These are phyloP conservation scores for Zaprionus camerounensis DNA, from an alignment of 1,140 invertebrate species.

Conservation along the genomic window DNA sequence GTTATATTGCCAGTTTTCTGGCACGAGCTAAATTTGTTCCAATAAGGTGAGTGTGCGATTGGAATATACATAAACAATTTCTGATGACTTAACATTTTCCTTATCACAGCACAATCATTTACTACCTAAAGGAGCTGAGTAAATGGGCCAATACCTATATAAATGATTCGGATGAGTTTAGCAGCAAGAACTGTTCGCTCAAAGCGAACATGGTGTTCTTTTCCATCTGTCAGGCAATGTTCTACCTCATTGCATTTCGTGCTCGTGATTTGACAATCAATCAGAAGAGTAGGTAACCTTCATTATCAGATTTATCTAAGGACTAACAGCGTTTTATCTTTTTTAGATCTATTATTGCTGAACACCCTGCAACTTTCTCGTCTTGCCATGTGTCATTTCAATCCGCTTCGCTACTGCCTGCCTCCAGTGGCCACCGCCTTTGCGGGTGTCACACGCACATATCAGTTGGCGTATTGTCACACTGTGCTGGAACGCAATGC, in stretches of 20 bases:
- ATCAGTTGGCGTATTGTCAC: conserved; percentile 96
- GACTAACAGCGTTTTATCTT: conserved; percentile 40
- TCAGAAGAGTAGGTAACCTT: conserved; percentile 88
- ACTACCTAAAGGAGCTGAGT: conserved; percentile 87
- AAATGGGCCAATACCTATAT: conserved; percentile 92
- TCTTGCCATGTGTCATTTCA: conserved; percentile 92
- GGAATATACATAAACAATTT: too few relatives aligned
- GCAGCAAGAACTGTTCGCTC: conserved; percentile 84
- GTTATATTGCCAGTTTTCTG: conserved; percentile 91
- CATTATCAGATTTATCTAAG: background rate
- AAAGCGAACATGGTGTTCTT: conserved; percentile 94
- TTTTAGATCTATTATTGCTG: conserved; percentile 91
- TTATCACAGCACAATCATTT: conserved; percentile 85
- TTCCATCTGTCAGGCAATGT: conserved; percentile 94
- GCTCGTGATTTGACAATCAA: conserved; percentile 91
- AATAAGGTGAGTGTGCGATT: conserved; percentile 85
- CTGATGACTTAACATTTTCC: background rate
- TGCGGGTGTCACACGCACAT: conserved; percentile 92
- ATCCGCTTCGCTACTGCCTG: conserved; percentile 93
- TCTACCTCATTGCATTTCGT: conserved; percentile 95
- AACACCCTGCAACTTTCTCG: conserved; percentile 92
- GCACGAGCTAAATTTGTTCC: conserved; percentile 89
- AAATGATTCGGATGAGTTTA: conserved; percentile 85
- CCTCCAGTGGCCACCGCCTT: conserved; percentile 92
- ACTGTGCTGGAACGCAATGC: conserved; percentile 94